Evolutionary conservation across 2,888 invertebrate genomes (phyloP), one percentile per base, ranked within the genome.

Genomic region (Scaptodrosophila latifasciaeformis): DNA sequence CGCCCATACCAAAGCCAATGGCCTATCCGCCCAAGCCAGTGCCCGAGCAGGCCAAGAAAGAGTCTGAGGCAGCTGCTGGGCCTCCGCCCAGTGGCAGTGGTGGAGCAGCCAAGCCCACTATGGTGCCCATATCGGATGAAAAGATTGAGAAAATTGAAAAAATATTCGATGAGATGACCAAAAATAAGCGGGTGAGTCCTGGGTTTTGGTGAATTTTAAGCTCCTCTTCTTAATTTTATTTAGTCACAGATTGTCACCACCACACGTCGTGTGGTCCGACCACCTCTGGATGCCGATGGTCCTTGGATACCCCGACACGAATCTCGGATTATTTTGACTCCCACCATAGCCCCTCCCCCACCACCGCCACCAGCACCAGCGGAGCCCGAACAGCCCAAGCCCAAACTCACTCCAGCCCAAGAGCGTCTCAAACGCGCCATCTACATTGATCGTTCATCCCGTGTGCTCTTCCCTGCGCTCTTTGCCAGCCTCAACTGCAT

Each of bases 391-490:
- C 77, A 83, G 13, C 83, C 87, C 2, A 86, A 88, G 62, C 82
- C 87, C 17, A 70, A 83, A 63, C 70, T 88, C 31, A 89, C 89
- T 15, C 88, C 88, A 18, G 90, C 90, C 13, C 90, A 91, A 80
- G 88, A 87, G 68, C 89, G 90, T 17, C 87, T 91, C 51, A 89
- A 89, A 71, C 87, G 90, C 30, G 92, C 92, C 31, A 89, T 93
- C 58, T 90, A 91, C 81, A 91, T 93, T 57, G 92, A 93, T 83
- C 88, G 91, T 50, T 89, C 91, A 66, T 92, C 92, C 2, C 87
- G 92, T 37, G 88, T 92, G 47, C 90, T 91, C 74, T 93, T 93
- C 80, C 92, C 92, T 1, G 88, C 91, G 45, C 87, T 92, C 40
- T 92, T 92, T 77, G 88, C 91, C 53, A 85, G 91, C 53, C 87